Conservation (phyloP, 2,888 invertebrate species). For the Bedellia somnulentella region DNA sequence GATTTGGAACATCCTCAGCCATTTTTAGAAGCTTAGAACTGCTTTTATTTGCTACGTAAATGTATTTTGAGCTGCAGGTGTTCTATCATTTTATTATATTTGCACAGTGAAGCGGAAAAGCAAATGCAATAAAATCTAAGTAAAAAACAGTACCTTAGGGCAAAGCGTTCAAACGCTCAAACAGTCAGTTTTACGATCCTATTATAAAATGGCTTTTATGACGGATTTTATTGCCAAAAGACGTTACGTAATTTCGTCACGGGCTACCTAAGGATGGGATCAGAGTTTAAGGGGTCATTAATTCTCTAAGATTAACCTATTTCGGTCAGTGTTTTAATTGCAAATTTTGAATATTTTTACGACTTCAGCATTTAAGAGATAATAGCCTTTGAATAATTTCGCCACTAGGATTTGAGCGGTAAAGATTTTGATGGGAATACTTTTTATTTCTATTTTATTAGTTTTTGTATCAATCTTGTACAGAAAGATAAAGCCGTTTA, state of each 20-base stretch:
- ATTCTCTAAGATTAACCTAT: constrained; percentile 34
- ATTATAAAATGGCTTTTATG: constrained; percentile 60
- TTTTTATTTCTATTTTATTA: too few relatives aligned
- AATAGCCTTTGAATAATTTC: too few relatives aligned
- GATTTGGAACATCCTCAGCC: too few relatives aligned
- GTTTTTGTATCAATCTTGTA: too few relatives aligned
- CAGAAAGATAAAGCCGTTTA: too few relatives aligned
- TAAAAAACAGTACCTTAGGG: constrained; percentile 31
- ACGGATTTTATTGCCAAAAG: constrained; percentile 52
- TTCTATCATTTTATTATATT: constrained; percentile 20
- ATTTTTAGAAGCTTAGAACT: too few relatives aligned
- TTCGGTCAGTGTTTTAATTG: constrained; percentile 25
- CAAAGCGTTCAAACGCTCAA: constrained; percentile 21
- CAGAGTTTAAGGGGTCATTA: constrained; percentile 36
- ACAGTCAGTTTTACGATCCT: constrained; percentile 47
- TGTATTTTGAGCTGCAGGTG: too few relatives aligned
- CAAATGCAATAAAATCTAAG: constrained; percentile 35
- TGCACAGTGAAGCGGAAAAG: constrained; percentile 31
- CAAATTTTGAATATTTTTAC: not conserved
- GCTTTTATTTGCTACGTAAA: too few relatives aligned
- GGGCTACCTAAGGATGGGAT: constrained; percentile 45
- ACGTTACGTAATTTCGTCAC: constrained; percentile 57
- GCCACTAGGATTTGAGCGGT: too few relatives aligned
- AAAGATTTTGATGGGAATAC: too few relatives aligned
- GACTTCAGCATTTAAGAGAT: not conserved